Evolutionary conservation across 2,888 invertebrate genomes (phyloP).

Genomic region (Zelleria hepariella): DNA sequence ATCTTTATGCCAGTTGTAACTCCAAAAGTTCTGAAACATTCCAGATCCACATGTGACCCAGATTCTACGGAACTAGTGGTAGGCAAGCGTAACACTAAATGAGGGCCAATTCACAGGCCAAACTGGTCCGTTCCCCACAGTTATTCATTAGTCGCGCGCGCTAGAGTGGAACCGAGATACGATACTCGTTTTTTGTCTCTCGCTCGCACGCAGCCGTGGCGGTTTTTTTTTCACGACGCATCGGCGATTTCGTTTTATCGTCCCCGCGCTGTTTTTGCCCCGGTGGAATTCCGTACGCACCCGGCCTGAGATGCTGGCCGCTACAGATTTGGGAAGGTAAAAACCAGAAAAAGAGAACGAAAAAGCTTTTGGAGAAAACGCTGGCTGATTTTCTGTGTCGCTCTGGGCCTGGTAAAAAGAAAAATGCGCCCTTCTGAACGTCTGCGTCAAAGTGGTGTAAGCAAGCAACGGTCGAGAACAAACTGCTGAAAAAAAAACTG

Average conservation of each 20-base stretch:
- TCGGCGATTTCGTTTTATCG: constrained; percentile 69
- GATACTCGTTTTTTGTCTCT: constrained; percentile 64
- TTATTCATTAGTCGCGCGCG: constrained; percentile 61
- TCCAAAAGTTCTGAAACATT: too few species aligned
- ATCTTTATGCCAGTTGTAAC: background rate
- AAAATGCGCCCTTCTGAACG: background rate
- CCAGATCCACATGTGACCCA: too few species aligned
- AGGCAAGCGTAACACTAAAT: background rate
- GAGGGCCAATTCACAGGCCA: background rate
- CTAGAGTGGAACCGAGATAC: constrained; percentile 67
- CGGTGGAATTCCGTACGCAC: constrained; percentile 60
- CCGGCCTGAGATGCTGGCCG: constrained; percentile 16
- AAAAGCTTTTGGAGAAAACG: background rate
- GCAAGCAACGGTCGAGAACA: background rate
- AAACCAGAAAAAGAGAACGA: background rate
- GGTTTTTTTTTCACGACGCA: constrained; percentile 61
- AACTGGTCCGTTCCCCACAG: background rate
- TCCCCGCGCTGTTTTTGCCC: constrained; percentile 64
- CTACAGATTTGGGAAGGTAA: background rate
- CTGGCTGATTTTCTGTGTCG: constrained; percentile 6
- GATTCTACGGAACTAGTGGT: too few species aligned
- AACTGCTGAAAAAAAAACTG: background rate
- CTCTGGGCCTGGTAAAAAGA: background rate
- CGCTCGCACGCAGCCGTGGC: constrained; percentile 63
- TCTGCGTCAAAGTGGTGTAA: background rate